A percentile compares a stretch with the other conserved stretches of the same genome.
These are phyloP conservation scores for Bucco capensis DNA, from an alignment of 2,113 vertebrate species.

Conservation along the genomic window DNA sequence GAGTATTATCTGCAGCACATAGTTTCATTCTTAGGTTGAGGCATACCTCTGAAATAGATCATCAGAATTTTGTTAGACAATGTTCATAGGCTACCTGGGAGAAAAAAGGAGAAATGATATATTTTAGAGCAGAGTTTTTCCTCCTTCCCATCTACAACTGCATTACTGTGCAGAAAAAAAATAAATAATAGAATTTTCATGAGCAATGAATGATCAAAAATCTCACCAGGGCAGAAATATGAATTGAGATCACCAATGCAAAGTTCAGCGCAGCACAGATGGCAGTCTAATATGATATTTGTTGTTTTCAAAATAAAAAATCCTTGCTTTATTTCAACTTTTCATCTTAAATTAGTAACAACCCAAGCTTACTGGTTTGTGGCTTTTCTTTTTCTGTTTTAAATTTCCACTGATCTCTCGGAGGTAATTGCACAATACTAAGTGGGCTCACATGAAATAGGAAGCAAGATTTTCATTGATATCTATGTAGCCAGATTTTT, in stretches of 20 bases:
- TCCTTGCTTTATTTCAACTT: not conserved
- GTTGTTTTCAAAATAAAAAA: not conserved
- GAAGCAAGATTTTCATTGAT: not conserved
- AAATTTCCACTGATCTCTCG: not conserved
- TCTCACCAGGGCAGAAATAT: not conserved
- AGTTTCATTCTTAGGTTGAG: not conserved
- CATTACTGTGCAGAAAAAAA: not conserved
- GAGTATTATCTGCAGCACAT: not conserved
- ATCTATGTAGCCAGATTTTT: not conserved
- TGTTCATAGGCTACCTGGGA: not conserved
- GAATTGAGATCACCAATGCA: not conserved
- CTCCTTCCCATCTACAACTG: not conserved
- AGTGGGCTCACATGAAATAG: not conserved
- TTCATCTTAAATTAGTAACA: not conserved
- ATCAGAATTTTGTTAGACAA: not conserved
- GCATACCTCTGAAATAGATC: not conserved
- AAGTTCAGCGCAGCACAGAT: not conserved
- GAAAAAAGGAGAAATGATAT: not conserved
- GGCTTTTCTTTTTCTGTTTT: not conserved
- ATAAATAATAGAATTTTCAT: not conserved
- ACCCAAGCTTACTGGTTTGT: fast-evolving
- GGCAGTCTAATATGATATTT: not conserved
- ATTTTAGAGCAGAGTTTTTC: not conserved
- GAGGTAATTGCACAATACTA: not conserved
- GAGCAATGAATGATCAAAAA: not conserved